Evolutionary conservation across 2,113 vertebrate genomes (phyloP).

Genomic region (Clarias batrachus): DNA sequence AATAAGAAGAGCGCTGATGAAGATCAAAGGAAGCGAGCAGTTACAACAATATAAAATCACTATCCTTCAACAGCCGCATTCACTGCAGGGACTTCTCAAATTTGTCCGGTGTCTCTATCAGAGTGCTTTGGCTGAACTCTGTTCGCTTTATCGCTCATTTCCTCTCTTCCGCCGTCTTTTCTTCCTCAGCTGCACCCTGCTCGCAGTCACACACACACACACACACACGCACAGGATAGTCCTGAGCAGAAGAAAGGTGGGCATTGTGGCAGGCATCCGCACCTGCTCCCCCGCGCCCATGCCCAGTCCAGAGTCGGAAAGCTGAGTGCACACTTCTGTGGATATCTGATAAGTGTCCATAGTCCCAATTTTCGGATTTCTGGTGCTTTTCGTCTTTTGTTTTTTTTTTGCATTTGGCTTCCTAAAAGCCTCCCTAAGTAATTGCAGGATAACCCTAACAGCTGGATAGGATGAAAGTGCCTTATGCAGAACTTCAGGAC

Average conservation of each 20-base stretch:
- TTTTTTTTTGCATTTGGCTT: background rate
- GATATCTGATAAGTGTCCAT: slow-evolving; percentile 21
- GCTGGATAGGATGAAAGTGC: background rate
- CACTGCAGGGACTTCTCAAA: background rate
- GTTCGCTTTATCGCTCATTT: slow-evolving; percentile 17
- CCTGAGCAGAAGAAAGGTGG: slow-evolving; percentile 44
- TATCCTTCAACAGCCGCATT: background rate
- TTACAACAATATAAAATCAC: background rate
- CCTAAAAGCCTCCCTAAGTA: background rate
- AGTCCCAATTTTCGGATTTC: slow-evolving; percentile 9
- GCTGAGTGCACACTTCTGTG: background rate
- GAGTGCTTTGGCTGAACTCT: slow-evolving; percentile 29
- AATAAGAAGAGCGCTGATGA: background rate
- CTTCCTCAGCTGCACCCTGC: slow-evolving; percentile 11
- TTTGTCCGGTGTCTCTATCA: background rate
- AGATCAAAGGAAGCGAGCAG: background rate
- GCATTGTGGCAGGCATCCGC: slow-evolving; percentile 43
- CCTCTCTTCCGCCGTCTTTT: slow-evolving; percentile 28
- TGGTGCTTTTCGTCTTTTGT: background rate
- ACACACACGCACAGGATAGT: background rate
- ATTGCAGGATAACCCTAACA: background rate
- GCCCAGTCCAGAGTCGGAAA: slow-evolving; percentile 11
- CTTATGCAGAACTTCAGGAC: background rate
- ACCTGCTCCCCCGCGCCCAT: slow-evolving; percentile 35
- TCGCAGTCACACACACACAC: background rate